Evolutionary conservation across 2,797 vertebrate species (phyloP).

Genomic region (Halcyon smyrnensis): DNA sequence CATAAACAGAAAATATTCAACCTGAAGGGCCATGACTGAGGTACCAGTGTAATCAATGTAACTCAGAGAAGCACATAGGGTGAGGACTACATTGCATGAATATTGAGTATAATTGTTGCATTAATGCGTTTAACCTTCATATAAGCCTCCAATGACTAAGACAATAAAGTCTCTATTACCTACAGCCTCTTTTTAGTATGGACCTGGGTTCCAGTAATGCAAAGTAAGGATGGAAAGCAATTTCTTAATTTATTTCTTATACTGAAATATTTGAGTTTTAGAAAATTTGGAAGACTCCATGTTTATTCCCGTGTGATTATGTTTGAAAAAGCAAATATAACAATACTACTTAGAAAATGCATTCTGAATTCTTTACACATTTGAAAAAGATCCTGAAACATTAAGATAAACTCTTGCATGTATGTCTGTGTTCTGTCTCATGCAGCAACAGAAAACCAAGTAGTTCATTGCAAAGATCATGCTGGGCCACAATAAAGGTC

Average conservation of each 20-base stretch:
- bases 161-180: neutral
- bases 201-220: neutral
- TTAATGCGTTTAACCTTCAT: neutral
- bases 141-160: neutral
- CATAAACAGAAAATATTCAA: neutral
- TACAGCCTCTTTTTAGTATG: neutral
- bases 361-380: neutral
- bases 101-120: neutral
- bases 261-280: neutral
- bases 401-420: neutral
- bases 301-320: neutral
- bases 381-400: neutral
- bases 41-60: neutral
- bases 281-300: neutral
- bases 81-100: fast-evolving
- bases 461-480: neutral
- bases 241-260: neutral
- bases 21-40: neutral
- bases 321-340: neutral
- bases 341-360: neutral
- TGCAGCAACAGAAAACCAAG: neutral
- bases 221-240: neutral
- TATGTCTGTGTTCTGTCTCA: neutral
- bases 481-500: neutral
- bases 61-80: neutral